phyloP scores from a whole-genome alignment of 2,113 vertebrate genomes.

The chimpanzee (Pan troglodytes) region NHGRI_mPanTro3-v2.1_pri NC_086016.1:20093501-20094000 shows the following conservation, averaged over 20 bases:
- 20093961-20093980: background rate
- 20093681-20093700: background rate
- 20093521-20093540: too few species aligned
- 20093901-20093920: background rate
- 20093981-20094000: background rate
- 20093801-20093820: background rate
- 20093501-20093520: too few species aligned
- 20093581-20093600: too few species aligned
- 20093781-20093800: background rate
- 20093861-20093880: background rate
- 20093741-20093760: rapidly evolving
- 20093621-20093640: background rate
- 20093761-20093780: background rate
- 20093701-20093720: background rate
- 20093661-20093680: background rate
- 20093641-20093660: too few species aligned
- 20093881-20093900: background rate
- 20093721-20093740: background rate
- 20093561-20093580: too few species aligned
- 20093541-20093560: too few species aligned
- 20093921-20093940: background rate
- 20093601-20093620: rapidly evolving
- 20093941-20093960: too few species aligned
- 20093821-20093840: rapidly evolving
- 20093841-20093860: background rate